phyloP scores from a whole-genome alignment of 1,140 invertebrate genomes.

The Cheumatopsyche charites region DNA sequence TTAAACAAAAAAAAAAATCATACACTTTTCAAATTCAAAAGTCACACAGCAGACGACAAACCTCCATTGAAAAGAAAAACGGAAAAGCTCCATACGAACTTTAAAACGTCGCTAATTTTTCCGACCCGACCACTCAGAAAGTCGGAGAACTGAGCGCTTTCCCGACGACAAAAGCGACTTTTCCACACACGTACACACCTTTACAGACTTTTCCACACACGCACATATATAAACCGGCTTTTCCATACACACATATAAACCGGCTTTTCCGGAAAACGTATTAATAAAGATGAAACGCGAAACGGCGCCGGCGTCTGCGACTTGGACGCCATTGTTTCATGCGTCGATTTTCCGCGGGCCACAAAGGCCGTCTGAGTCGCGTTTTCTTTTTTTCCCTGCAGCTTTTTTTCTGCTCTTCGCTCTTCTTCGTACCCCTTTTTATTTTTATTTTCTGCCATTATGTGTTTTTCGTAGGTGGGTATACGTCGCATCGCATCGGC shows the following conservation, averaged over 20 bases:
- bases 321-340: slow-evolving; percentile 33
- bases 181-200: too few species aligned
- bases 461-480: slow-evolving; percentile 12
- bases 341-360: slow-evolving; percentile 44
- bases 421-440: too few species aligned
- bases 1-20: too few species aligned
- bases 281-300: slow-evolving; percentile 45
- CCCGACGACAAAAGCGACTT: too few species aligned
- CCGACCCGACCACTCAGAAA: too few species aligned
- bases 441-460: too few species aligned
- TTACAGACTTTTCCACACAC: background rate
- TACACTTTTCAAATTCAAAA: too few species aligned
- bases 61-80: too few species aligned
- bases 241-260: background rate
- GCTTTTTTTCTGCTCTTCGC: background rate
- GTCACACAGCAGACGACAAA: too few species aligned
- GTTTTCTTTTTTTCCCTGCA: background rate
- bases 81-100: too few species aligned
- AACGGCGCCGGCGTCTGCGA: background rate
- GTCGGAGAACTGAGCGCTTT: too few species aligned
- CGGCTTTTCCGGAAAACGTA: slow-evolving; percentile 37
- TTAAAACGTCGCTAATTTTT: too few species aligned
- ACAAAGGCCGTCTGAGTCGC: slow-evolving; percentile 31
- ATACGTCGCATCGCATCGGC: background rate
- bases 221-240: background rate